Percentiles rank a stretch among this genome's conserved stretches.
These are phyloP conservation scores for Rosalia funebris DNA, from an alignment of 2,888 invertebrate species.

Conservation along the genomic window DNA sequence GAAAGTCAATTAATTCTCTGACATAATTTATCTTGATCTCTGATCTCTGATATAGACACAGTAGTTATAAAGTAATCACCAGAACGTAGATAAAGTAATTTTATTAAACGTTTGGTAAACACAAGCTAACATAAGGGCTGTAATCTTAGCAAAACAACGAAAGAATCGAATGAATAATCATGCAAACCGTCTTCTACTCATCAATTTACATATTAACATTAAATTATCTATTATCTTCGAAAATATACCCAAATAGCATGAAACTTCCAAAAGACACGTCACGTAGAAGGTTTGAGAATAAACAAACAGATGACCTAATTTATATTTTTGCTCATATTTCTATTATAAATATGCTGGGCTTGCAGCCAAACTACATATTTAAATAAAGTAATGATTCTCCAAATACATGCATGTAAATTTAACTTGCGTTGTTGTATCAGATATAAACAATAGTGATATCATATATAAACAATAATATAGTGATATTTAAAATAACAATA, in stretches of 20 bases:
- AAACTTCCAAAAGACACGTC: neutral
- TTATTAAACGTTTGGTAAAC: neutral
- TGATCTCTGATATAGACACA: too few species aligned
- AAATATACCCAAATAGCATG: neutral
- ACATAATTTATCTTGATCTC: too few species aligned
- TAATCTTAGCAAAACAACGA: neutral
- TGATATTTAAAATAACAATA: too few species aligned
- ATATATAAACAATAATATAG: too few species aligned
- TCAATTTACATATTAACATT: conserved; percentile 4
- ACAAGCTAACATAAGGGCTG: too few species aligned
- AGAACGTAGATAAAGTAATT: neutral
- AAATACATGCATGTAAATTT: too few species aligned
- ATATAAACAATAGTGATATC: too few species aligned
- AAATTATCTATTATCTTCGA: neutral
- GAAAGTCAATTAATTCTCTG: too few species aligned
- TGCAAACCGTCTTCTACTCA: conserved; percentile 1
- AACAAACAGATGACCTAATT: conserved; percentile 10
- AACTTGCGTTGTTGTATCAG: too few species aligned
- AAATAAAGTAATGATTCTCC: too few species aligned
- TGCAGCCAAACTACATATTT: neutral
- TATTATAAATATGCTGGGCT: neutral
- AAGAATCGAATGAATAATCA: neutral
- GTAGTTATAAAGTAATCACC: too few species aligned
- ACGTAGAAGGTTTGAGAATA: neutral
- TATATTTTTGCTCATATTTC: conserved; percentile 3